Base-by-base conservation (phyloP, 2,888 invertebrate genomes). In the Eustalomyia histrio region DNA sequence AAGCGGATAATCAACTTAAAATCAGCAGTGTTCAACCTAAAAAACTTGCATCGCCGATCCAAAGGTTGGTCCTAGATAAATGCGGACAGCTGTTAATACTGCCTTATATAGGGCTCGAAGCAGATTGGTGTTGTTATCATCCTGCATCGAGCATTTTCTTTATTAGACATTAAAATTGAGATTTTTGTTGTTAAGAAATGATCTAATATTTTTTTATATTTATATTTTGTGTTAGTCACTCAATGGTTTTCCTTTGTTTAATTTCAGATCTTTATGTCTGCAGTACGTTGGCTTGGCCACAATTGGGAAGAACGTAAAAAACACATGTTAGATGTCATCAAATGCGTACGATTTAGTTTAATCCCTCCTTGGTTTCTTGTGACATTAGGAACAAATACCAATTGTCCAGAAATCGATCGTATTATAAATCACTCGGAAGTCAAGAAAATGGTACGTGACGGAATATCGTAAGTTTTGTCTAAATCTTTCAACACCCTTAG, bases 291-390 rank as follows among this genome's bases (percentile, higher is more conserved):
- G 96, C 88, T 96, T 21, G 93, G 94, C 87, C 92, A 93, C 61
- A 92, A 95, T 85, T 96, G 95, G 95, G 86, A 92, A 0, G 90
- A 92, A 2, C 92, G 96, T 0, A 92, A 92, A 18, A 88, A 91
- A 21, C 50, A 76, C 80, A 91, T 94, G 21, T 90, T 93, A 0
- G 92, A 94, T 8, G 91, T 96, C 0, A 91, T 96, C 90, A 91
- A 92, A 1, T 95, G 95, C 87, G 93, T 96, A 0, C 92, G 96
- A 33, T 96, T 96, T 87, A 95, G 95, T 0, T 92, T 95, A 53
- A 94, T 96, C 85, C 94, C 95, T 0, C 95, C 96, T 0, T 95
- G 95, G 94, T 94, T 96, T 86, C 91, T 96, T 33, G 94, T 96
- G 0, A 95, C 95, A 81, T 93, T 96, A 60, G 94, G 94, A 84